These are phyloP conservation scores for Apamea crenata DNA, from an alignment of 2,888 invertebrate genomes.

Conservation along the genomic window DNA sequence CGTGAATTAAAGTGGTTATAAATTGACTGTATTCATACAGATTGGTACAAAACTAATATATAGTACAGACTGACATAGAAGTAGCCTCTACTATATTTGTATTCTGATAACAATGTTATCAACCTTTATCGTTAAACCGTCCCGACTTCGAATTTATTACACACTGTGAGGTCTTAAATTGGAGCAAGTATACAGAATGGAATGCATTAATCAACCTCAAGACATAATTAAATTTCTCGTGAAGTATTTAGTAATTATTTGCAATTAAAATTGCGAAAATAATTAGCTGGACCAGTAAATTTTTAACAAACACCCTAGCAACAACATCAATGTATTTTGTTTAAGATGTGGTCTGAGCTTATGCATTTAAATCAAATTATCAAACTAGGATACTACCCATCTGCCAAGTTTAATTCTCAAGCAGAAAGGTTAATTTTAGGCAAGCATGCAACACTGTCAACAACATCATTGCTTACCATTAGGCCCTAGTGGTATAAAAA, in stretches of 20 bases:
- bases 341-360: neutral
- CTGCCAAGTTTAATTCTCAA: neutral
- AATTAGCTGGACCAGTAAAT: neutral
- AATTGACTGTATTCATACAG: conserved; percentile 34
- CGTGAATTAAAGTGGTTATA: neutral
- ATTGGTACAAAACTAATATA: conserved; percentile 18
- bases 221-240: conserved; percentile 5
- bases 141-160: conserved; percentile 47
- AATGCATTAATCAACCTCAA: conserved; percentile 21
- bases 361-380: neutral
- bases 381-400: neutral
- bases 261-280: conserved; percentile 14
- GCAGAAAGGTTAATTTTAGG: neutral
- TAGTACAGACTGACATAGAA: conserved; percentile 6
- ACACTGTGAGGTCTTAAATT: conserved; percentile 13
- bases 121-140: conserved; percentile 32
- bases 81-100: conserved; percentile 62
- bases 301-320: neutral
- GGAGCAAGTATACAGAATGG: conserved; percentile 8
- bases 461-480: neutral
- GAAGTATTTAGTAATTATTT: neutral
- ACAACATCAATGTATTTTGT: neutral
- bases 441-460: neutral
- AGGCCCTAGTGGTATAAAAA: neutral
- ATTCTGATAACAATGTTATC: conserved; percentile 71